Evolutionary conservation across 2,113 vertebrate genomes (phyloP).

Genomic region (Odontophorus gujanensis): DNA sequence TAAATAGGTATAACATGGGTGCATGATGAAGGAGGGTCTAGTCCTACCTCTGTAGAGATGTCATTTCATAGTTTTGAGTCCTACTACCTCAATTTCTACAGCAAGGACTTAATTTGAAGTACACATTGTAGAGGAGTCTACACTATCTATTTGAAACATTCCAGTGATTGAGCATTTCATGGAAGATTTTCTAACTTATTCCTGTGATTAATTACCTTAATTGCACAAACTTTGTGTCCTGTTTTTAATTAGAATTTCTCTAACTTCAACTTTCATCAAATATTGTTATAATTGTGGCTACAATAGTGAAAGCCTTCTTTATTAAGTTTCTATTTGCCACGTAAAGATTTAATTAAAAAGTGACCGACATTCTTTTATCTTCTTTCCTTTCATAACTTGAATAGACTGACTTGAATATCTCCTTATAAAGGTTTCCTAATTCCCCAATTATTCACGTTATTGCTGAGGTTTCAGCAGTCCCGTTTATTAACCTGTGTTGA

Average conservation of each 20-base stretch:
- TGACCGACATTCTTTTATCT: neutral
- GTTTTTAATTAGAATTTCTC: neutral
- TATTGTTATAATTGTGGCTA: neutral
- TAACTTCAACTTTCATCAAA: neutral
- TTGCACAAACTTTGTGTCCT: neutral
- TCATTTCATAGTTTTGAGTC: neutral
- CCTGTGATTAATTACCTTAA: neutral
- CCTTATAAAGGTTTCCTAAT: neutral
- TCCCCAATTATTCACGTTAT: neutral
- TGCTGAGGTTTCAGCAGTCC: neutral
- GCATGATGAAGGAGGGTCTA: neutral
- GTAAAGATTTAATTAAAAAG: neutral
- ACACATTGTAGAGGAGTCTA: neutral
- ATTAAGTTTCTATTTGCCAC: neutral
- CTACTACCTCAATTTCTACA: neutral
- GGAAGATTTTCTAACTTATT: neutral
- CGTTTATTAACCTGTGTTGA: neutral
- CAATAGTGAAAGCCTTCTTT: neutral
- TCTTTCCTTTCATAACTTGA: neutral
- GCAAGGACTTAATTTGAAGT: neutral
- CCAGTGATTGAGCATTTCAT: neutral
- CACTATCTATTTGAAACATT: neutral
- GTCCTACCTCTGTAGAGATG: neutral
- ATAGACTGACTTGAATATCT: neutral
- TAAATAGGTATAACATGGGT: neutral